Evolutionary conservation across 1,140 invertebrate species (phyloP), one percentile per base, ranked within the genome.

Genomic region (Zophobas morio): DNA sequence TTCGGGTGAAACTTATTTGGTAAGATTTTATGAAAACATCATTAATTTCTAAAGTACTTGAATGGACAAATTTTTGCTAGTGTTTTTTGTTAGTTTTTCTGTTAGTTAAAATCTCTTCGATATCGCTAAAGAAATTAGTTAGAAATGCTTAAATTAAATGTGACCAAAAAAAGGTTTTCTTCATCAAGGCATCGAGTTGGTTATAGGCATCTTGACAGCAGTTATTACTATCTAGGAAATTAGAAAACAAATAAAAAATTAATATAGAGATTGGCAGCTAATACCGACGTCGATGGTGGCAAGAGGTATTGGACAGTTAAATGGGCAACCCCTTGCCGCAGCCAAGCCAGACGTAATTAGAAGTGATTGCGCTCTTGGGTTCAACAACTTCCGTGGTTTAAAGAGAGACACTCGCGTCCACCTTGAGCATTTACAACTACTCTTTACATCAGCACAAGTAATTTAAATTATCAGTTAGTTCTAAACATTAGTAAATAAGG

Each of bases 281-380:
- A 66, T 66, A 66, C 33, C 60, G 20, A 33, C 2, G 60, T 42
- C 8, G 60, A 39, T 66, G 60, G 37, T 36, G 39, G 60, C 39
- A 42, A 42, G 60, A 20, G 60, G 60, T 66, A 42, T 66, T 66
- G 60, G 60, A 66, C 60, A 66, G 60, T 66, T 66, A 66, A 66
- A 66, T 66, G 60, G 40, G 60, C 60, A 60, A 39, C 36, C 56
- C 34, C n/a, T 39, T n/a, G 60, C 39, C 60, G 39, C 60, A 66
- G 37, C 60, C 39, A 37, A 66, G 60, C 60, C 60, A 66, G 39
- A 36, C 37, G 60, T 66, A 66, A 66, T 66, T 66, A 66, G 39
- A 66, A 66, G 60, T 66, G 60, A 66, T 66, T 66, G 60, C 60
- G 60, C 60, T 66, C 39, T 39, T 66, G 60, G 60, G 37, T 66